These are phyloP conservation scores for Atta texana DNA, from an alignment of 1,140 invertebrate species.

Conservation along the genomic window DNA sequence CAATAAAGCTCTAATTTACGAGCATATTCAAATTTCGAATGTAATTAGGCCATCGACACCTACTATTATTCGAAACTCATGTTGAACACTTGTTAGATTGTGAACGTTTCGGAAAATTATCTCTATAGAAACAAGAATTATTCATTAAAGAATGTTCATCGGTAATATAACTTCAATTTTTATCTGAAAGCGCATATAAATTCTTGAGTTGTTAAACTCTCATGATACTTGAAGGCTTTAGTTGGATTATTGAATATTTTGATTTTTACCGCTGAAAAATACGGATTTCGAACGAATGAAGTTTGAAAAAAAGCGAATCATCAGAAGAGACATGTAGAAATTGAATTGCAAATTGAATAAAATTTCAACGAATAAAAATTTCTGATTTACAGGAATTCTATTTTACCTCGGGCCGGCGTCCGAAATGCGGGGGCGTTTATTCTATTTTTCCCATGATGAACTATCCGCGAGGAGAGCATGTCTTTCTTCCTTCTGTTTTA, in stretches of 20 bases:
- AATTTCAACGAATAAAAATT: conserved; percentile 49
- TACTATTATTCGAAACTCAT: background rate
- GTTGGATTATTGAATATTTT: conserved; percentile 24
- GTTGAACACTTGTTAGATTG: background rate
- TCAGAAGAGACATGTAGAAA: conserved; percentile 35
- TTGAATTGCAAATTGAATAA: conserved; percentile 56
- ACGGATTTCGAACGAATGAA: background rate
- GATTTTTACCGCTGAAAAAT: conserved; percentile 31
- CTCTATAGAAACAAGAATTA: background rate
- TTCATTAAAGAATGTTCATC: background rate
- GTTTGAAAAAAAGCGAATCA: conserved; percentile 32
- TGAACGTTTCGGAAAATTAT: background rate
- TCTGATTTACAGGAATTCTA: conserved; percentile 56
- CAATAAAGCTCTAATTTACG: conserved; percentile 52
- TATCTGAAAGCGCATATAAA: background rate
- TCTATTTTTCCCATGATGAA: conserved; percentile 45
- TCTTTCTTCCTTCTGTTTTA: conserved; percentile 43
- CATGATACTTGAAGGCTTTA: background rate
- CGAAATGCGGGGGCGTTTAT: conserved; percentile 33
- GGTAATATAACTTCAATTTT: conserved; percentile 1
- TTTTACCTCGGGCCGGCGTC: conserved; percentile 34
- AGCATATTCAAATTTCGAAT: conserved; percentile 47
- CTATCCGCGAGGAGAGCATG: conserved; percentile 26
- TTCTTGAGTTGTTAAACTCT: background rate
- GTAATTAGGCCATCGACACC: conserved; percentile 39